Evolutionary conservation across 2,888 invertebrate species (phyloP).

Genomic region (Stenichneumon culpator): DNA sequence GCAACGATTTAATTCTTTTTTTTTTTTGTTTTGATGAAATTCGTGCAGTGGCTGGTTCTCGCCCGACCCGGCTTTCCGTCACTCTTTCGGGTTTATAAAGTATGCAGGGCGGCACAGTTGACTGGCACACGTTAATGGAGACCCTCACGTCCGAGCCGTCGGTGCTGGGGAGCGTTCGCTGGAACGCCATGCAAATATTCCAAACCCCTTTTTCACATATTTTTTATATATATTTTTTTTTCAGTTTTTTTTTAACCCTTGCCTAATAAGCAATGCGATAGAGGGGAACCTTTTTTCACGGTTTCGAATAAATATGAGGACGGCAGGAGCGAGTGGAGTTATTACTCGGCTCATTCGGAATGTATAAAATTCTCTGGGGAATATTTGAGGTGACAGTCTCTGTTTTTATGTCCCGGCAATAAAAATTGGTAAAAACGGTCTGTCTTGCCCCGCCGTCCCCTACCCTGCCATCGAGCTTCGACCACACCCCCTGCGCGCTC

Average conservation of each 20-base stretch:
- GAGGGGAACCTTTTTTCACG: background rate
- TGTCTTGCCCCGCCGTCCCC: background rate
- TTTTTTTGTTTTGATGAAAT: background rate
- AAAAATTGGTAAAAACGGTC: no score
- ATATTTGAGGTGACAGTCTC: no score
- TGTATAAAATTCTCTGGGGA: slow-evolving; percentile 44
- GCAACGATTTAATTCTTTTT: slow-evolving; percentile 18
- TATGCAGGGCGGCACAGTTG: slow-evolving; percentile 23
- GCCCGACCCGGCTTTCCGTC: background rate
- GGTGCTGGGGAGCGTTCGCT: background rate
- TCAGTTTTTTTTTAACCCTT: background rate
- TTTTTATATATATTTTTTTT: background rate
- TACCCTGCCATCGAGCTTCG: background rate
- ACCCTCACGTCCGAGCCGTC: slow-evolving; percentile 14
- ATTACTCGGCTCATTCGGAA: slow-evolving; percentile 3
- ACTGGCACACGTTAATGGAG: slow-evolving; percentile 53
- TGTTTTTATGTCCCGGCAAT: no score
- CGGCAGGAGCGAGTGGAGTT: slow-evolving; percentile 4
- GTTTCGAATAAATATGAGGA: slow-evolving; percentile 30
- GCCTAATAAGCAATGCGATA: slow-evolving; percentile 8
- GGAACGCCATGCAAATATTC: slow-evolving; percentile 13
- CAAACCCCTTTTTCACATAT: background rate
- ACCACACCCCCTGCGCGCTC: background rate
- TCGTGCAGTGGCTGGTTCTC: background rate
- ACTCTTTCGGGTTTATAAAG: slow-evolving; percentile 12